Base-by-base conservation (phyloP, 2,113 vertebrate species). In the Ptilonorhynchus violaceus region DNA sequence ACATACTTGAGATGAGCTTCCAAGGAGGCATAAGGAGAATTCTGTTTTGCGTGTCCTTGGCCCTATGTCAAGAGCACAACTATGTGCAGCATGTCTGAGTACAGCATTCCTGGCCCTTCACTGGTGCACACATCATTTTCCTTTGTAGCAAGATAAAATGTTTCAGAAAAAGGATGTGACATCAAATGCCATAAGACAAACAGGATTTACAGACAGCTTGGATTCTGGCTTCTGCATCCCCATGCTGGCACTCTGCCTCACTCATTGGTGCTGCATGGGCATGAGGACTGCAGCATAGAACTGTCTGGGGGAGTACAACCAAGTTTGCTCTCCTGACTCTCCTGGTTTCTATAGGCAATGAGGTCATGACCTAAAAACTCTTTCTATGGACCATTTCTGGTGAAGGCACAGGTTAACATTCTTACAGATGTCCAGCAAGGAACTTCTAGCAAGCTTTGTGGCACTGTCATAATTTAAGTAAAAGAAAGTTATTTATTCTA, bases 101-200 rank as follows among this genome's bases (percentile, higher is more conserved):
- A 41, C 42, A 72, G 35, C 76, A 21, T 10, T 63, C 63, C 85
- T n/a, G 22, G 23, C 25, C 33, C 2, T 1, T 21, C 73, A 41
- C 31, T 21, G 7, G 41, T 0, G 0, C 37, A 33, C 13, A 24
- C 1, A 2, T 72, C 3, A 15, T 53, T 58, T 49, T n/a, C 28
- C 19, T 24, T 27, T 28, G 47, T 2, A 46, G 52, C 5, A 72
- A 63, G 35, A 42, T 1, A 33, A 90, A 88, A 67, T 27, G 14
- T 47, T 66, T 75, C 17, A 13, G 49, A 5, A 55, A 76, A 59
- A 37, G 13, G 3, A 25, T 0, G 0, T 35, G n/a, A 33, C 13
- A 21, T 41, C 23, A 49, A 83, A 49, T n/a, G 25, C 16, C 15
- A 1, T 30, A 15, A 86, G 14, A 17, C 19, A 79, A 62, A 56